These are phyloP conservation scores for Pseudorectes ferrugineus DNA, from an alignment of 2,113 vertebrate species.

Conservation along the genomic window DNA sequence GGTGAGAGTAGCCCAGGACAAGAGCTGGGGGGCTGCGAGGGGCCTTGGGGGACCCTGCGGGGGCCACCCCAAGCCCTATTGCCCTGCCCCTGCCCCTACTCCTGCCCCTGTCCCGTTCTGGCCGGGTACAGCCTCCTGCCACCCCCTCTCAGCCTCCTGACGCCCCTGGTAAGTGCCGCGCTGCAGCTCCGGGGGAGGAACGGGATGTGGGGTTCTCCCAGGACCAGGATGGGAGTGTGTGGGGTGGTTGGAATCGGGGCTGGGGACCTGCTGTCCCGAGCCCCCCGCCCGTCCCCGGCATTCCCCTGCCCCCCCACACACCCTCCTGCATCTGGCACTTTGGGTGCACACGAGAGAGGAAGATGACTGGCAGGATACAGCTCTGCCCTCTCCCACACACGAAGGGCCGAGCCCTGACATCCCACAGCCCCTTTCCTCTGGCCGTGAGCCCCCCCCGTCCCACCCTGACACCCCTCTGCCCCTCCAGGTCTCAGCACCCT, in stretches of 20 bases:
- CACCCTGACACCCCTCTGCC: not conserved
- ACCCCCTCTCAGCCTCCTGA: not conserved
- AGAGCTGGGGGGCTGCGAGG: not conserved
- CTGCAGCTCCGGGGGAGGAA: not conserved
- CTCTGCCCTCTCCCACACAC: not conserved
- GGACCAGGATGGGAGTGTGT: not conserved
- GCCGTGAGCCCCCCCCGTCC: fast-evolving
- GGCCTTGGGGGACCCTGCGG: not conserved
- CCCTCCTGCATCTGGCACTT: not conserved
- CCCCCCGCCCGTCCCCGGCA: not conserved
- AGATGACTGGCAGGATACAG: fast-evolving
- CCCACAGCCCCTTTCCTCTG: not conserved
- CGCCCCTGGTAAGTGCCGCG: not conserved
- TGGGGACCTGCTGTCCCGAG: not conserved
- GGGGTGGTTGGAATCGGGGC: not conserved
- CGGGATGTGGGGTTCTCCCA: fast-evolving
- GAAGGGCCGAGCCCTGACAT: fast-evolving
- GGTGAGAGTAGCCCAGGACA: not conserved
- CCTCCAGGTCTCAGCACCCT: slow-evolving; percentile 58
- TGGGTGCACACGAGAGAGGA: fast-evolving
- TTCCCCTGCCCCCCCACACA: not conserved
- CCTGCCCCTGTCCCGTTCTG: not conserved
- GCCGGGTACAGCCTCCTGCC: not conserved
- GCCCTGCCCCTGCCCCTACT: not conserved
- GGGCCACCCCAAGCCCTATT: not conserved